phyloP scores from a whole-genome alignment of 1,140 invertebrate species.

The Drosophila ercepeae region DNA sequence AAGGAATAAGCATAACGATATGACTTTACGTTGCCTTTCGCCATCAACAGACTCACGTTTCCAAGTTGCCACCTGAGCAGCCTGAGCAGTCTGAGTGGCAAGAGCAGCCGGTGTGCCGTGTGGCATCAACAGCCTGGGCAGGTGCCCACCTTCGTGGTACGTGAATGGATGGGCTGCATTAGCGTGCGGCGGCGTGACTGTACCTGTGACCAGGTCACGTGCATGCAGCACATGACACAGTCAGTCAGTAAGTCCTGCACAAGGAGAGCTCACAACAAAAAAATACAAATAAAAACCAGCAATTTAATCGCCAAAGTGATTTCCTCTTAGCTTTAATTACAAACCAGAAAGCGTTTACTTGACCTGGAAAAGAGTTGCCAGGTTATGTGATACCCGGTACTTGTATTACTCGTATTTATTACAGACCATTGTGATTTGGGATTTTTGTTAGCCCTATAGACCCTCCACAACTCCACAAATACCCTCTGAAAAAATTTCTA shows the following conservation, averaged over 20 bases:
- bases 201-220: conserved; percentile 48
- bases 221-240: conserved; percentile 26
- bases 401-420: too few species aligned
- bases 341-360: not conserved
- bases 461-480: too few species aligned
- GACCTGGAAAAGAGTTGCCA: not conserved
- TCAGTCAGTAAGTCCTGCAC: not conserved
- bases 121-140: conserved; percentile 2
- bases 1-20: conserved; percentile 66
- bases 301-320: conserved; percentile 53
- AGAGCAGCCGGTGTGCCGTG: not conserved
- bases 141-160: not conserved
- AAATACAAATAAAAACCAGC: not conserved
- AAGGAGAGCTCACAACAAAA: conserved; percentile 10
- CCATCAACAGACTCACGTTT: conserved; percentile 17
- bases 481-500: not conserved
- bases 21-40: conserved; percentile 51
- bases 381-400: not conserved
- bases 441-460: too few species aligned
- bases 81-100: conserved; percentile 2
- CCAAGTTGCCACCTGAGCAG: conserved; percentile 4
- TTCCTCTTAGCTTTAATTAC: conserved; percentile 62
- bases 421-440: too few species aligned
- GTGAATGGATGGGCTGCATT: conserved; percentile 16
- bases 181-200: conserved; percentile 28